Evolutionary conservation across 1,140 invertebrate species (phyloP).

Genomic region (Tetragnatha versicolor): DNA sequence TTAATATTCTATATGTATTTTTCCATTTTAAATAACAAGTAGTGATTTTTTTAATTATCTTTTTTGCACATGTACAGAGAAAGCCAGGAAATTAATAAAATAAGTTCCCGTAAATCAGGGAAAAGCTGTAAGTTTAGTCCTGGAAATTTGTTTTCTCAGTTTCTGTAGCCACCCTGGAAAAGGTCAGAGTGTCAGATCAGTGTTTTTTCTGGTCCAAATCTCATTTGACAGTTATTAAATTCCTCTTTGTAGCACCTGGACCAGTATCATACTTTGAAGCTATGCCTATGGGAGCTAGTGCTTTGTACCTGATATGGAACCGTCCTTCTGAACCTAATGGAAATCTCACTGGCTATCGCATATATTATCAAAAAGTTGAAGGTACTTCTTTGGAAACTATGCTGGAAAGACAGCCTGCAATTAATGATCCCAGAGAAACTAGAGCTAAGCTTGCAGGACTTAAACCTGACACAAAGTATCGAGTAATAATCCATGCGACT

Average conservation of each 20-base stretch:
- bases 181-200: too few species aligned
- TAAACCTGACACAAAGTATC: constrained; percentile 84
- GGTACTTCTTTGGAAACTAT: constrained; percentile 69
- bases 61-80: too few species aligned
- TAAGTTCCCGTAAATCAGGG: too few species aligned
- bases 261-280: constrained; percentile 83
- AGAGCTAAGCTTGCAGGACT: constrained; percentile 85
- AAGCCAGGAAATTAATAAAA: too few species aligned
- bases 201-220: too few species aligned
- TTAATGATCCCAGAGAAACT: constrained; percentile 76
- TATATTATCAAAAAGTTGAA: constrained; percentile 79
- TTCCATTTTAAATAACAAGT: too few species aligned
- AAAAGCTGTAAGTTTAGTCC: too few species aligned
- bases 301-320: constrained; percentile 88
- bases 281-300: constrained; percentile 84
- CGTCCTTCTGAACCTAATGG: constrained; percentile 93
- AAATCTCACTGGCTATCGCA: constrained; percentile 87
- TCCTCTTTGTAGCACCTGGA: constrained; percentile 75
- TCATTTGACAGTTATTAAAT: too few species aligned
- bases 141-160: too few species aligned
- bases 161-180: too few species aligned
- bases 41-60: too few species aligned
- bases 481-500: constrained; percentile 80
- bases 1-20: too few species aligned
- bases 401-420: constrained; percentile 77